These are phyloP conservation scores for Cerceris rybyensis DNA, from an alignment of 2,888 invertebrate species.

Conservation along the genomic window DNA sequence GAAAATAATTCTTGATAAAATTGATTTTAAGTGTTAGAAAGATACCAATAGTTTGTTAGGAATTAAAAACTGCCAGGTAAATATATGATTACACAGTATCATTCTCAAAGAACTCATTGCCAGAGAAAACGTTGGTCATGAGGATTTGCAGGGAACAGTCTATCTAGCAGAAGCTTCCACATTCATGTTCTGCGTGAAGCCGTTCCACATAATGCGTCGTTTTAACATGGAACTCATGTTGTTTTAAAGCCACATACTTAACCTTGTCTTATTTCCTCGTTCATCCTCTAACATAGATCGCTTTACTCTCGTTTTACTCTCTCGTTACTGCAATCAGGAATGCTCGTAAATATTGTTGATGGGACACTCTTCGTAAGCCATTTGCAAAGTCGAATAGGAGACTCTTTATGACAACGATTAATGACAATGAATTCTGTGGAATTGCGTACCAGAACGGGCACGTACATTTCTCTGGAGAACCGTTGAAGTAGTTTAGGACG, in stretches of 20 bases:
- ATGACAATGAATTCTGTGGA: background rate
- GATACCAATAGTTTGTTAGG: too few relatives aligned
- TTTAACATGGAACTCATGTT: constrained; percentile 45
- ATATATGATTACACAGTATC: background rate
- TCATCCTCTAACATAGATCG: constrained; percentile 54
- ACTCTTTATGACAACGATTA: background rate
- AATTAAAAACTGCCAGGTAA: too few relatives aligned
- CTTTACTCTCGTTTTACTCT: constrained; percentile 25
- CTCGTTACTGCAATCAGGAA: constrained; percentile 18
- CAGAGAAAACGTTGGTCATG: constrained; percentile 34
- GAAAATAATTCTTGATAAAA: too few relatives aligned
- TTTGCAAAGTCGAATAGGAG: background rate
- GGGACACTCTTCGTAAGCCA: background rate
- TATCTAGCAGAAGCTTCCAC: constrained; percentile 69
- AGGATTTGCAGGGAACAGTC: constrained; percentile 62
- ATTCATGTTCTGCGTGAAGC: constrained; percentile 51
- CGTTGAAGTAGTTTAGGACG: too few relatives aligned
- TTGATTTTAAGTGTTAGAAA: too few relatives aligned
- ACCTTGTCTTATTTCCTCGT: constrained; percentile 54
- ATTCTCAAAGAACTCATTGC: background rate
- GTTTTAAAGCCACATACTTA: constrained; percentile 46
- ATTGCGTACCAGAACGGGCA: background rate
- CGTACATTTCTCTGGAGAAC: too few relatives aligned
- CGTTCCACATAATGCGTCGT: constrained; percentile 56
- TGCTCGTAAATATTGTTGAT: constrained; percentile 29